phyloP scores from a whole-genome alignment of 2,113 vertebrate species.

The Channa argus region DNA sequence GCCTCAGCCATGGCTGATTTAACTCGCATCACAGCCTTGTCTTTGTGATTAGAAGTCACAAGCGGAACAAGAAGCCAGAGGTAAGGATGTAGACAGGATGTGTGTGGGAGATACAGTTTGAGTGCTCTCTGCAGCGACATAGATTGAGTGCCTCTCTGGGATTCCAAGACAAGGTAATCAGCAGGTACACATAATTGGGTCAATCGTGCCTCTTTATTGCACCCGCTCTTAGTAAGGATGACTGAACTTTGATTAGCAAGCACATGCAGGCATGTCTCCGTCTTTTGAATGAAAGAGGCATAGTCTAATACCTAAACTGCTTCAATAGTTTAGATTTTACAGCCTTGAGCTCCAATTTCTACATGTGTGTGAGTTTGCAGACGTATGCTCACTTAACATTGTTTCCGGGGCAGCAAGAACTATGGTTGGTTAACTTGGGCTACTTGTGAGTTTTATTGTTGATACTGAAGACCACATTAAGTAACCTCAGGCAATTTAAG shows the following conservation, averaged over 20 bases:
- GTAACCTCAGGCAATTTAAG: no score
- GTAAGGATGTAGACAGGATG: constrained; percentile 6
- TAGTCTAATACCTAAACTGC: not conserved
- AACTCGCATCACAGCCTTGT: constrained; percentile 22
- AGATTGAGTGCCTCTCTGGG: constrained; percentile 32
- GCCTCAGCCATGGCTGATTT: constrained; percentile 20
- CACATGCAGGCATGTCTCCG: constrained; percentile 29
- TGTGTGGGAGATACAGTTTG: constrained; percentile 15
- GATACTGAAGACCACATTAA: no score
- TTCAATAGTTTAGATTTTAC: not conserved
- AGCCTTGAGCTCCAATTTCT: not conserved
- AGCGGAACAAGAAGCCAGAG: constrained; percentile 25
- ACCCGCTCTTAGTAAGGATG: constrained; percentile 36
- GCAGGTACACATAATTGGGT: constrained; percentile 64
- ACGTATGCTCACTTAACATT: not conserved
- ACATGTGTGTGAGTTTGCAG: not conserved
- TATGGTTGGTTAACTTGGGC: not conserved
- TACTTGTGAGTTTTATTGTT: not conserved
- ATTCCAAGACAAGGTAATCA: constrained; percentile 61
- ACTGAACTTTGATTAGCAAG: constrained; percentile 65
- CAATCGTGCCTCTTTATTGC: constrained; percentile 48
- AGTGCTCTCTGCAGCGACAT: not conserved
- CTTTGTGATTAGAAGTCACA: constrained; percentile 22
- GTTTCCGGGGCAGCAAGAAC: no score
- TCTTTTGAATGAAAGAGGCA: constrained; percentile 25